These are phyloP conservation scores for Brachionus asplanchnoidis DNA, from an alignment of 1,140 invertebrate species.

Conservation along the genomic window DNA sequence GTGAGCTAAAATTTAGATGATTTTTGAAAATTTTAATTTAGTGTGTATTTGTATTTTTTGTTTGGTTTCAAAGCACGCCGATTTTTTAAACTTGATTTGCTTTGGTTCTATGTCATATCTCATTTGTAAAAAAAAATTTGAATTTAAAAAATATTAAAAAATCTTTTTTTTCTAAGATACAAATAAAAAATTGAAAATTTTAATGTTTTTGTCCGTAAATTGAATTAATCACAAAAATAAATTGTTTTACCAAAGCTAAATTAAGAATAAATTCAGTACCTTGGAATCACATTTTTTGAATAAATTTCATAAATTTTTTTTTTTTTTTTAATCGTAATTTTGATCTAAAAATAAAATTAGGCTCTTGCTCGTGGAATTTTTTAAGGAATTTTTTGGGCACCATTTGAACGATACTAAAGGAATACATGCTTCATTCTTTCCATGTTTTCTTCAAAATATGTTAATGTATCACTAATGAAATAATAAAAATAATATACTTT, in stretches of 20 bases:
- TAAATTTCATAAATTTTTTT: neutral
- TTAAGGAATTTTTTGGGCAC: neutral
- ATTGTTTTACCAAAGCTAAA: too few species aligned
- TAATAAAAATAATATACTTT: too few species aligned
- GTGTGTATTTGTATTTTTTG: neutral
- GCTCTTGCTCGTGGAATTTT: neutral
- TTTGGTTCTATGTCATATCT: neutral
- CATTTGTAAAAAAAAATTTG: neutral
- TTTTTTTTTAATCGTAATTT: neutral
- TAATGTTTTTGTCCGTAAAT: neutral
- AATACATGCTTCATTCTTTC: too few species aligned
- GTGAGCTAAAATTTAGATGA: neutral
- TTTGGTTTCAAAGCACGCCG: constrained; percentile 1
- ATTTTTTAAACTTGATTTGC: neutral
- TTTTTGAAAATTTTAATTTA: neutral
- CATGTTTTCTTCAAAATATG: too few species aligned
- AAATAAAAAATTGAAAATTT: too few species aligned
- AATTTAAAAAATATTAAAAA: neutral
- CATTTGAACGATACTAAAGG: too few species aligned
- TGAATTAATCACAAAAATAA: neutral
- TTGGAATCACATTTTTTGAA: too few species aligned
- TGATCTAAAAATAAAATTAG: neutral
- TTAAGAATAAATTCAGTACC: too few species aligned
- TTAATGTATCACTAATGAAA: too few species aligned
- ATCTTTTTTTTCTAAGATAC: neutral